These are phyloP conservation scores for Parotocinclus haroldoi DNA, from an alignment of 2,797 vertebrate genomes.

Conservation along the genomic window DNA sequence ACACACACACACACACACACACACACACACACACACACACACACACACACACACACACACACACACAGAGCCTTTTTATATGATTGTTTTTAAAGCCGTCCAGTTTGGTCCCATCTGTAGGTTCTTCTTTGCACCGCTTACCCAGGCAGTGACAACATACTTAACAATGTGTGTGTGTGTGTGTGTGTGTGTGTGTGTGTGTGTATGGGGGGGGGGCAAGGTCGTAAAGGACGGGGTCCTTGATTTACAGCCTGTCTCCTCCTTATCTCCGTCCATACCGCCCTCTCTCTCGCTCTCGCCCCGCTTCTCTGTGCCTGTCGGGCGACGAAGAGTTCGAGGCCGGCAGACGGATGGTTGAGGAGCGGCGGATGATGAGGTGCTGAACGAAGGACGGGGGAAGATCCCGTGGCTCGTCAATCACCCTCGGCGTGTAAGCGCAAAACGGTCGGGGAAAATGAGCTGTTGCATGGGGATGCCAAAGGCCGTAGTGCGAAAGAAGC, in stretches of 20 bases:
- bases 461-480: too few relatives aligned
- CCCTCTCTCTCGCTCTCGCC: background rate
- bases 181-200: too few relatives aligned
- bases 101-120: constrained; percentile 16
- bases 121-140: constrained; percentile 18
- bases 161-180: constrained; percentile 26
- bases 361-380: constrained; percentile 46
- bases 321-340: constrained; percentile 29
- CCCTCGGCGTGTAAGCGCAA: too few relatives aligned
- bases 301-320: background rate
- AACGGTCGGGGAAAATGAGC: too few relatives aligned
- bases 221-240: constrained; percentile 37
- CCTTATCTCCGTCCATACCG: constrained; percentile 27
- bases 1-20: too few relatives aligned
- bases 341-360: constrained; percentile 29
- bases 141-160: constrained; percentile 35
- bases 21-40: too few relatives aligned
- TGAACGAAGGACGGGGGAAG: constrained; percentile 45
- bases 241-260: constrained; percentile 47
- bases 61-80: background rate
- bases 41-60: too few relatives aligned
- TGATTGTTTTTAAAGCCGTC: constrained; percentile 2
- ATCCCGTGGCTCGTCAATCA: constrained; percentile 43
- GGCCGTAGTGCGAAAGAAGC: too few relatives aligned
- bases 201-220: too few relatives aligned